Conservation (phyloP, 2,113 vertebrate species). For the Chlamydotis undulata region DNA sequence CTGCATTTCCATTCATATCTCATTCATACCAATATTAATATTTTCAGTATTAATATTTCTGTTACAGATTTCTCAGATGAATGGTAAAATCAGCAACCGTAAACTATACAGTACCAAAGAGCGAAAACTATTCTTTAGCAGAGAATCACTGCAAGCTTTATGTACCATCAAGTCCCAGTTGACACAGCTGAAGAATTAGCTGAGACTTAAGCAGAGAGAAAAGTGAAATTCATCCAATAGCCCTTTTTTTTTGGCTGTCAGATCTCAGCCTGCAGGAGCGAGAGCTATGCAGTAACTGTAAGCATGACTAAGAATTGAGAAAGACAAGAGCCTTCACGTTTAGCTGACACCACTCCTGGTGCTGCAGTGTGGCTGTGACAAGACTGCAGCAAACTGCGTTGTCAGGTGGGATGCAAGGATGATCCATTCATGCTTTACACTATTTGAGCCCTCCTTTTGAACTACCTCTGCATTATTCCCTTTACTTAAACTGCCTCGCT, state of each 20-base stretch:
- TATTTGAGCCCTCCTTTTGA: background rate
- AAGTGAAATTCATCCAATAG: background rate
- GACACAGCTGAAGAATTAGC: background rate
- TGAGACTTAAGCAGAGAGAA: background rate
- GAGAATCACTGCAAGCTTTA: background rate
- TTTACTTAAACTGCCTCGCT: background rate
- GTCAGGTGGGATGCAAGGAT: background rate
- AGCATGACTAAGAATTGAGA: background rate
- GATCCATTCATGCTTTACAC: rapidly evolving
- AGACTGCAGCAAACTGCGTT: background rate
- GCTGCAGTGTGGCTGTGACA: background rate
- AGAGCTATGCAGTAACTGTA: background rate
- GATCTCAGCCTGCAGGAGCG: background rate
- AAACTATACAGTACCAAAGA: background rate
- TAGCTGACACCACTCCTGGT: background rate
- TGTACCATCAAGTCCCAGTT: background rate
- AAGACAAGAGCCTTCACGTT: background rate
- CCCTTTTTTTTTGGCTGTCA: background rate
- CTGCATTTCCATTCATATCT: background rate
- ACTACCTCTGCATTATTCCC: background rate
- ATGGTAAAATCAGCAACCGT: background rate
- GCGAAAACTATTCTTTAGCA: background rate
- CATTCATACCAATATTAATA: background rate
- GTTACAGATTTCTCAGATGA: background rate
- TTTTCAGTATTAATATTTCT: background rate